phyloP scores from a whole-genome alignment of 2,888 invertebrate species.

The Agrotis puta region DNA sequence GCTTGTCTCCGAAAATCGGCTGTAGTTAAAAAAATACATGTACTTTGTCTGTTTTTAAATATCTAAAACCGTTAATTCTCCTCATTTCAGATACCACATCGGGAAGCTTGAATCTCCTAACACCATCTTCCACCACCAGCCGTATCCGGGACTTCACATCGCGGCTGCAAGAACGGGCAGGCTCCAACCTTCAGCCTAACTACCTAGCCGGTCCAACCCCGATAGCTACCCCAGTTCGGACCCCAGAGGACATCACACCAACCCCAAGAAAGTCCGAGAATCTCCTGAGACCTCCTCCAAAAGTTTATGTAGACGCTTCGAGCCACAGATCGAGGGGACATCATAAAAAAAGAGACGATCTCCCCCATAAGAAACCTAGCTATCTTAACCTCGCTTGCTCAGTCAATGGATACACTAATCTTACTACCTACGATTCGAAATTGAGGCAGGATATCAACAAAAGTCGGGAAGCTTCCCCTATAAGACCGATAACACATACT shows the following conservation, averaged over 20 bases:
- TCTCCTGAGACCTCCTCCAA: constrained; percentile 85
- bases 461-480: constrained; percentile 94
- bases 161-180: constrained; percentile 90
- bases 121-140: constrained; percentile 92
- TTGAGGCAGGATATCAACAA: constrained; percentile 94
- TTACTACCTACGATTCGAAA: constrained; percentile 96
- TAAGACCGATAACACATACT: constrained; percentile 91
- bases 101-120: constrained; percentile 92
- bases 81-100: constrained; percentile 90
- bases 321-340: constrained; percentile 84
- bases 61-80: constrained; percentile 10
- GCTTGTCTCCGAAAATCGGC: no score
- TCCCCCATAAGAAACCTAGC: constrained; percentile 94
- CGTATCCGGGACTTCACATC: constrained; percentile 91
- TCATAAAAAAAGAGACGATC: constrained; percentile 84
- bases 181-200: constrained; percentile 77
- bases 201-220: constrained; percentile 75
- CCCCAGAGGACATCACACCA: constrained; percentile 78
- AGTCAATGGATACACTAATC: constrained; percentile 96
- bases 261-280: constrained; percentile 81
- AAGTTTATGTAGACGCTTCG: constrained; percentile 81
- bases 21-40: no score
- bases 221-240: constrained; percentile 77
- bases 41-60: background rate
- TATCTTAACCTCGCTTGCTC: constrained; percentile 97